Base-by-base conservation (phyloP, 2,113 vertebrate species). In the Mixornis gularis region DNA sequence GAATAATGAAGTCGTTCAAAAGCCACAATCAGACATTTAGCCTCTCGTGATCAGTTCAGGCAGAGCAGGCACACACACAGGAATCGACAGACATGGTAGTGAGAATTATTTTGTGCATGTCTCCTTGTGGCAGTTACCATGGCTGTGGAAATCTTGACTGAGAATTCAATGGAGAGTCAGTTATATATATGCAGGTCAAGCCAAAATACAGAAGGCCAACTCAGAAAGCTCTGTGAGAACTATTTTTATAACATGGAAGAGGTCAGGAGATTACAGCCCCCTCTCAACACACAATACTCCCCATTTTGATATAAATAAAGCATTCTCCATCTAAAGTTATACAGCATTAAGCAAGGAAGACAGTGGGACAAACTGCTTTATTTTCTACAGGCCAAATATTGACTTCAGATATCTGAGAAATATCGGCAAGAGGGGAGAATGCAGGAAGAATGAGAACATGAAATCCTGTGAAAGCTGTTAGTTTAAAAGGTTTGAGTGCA, bases 161-260 rank as follows among this genome's bases (percentile, higher is more conserved):
- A 87, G 95, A 86, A 93, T 78, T 87, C 86, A 65, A 59, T n/a
- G 59, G n/a, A 82, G 55, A 93, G 71, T n/a, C 91, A 93, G 92
- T 89, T 95, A 94, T 93, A 96, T 94, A 93, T 94, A 96, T 79
- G 84, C 58, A 87, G 60, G 89, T 87, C 93, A 90, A 76, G 89
- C 30, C 60, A 90, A 93, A 94, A 92, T 73, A 92, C 76, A 85
- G 90, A 83, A 92, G 70, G 58, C 62, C 85, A 87, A 87, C 63
- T 71, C 7, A 1, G 66, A 87, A 80, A 93, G 84, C 62, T 76
- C 81, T 76, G 44, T 0, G 0, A 89, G 55, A 91, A 73, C 90
- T 95, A 95, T 95, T 95, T 95, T 95, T 91, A 82, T 46, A 53
- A 85, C 0, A 0, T 27, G 29, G 48, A 79, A 65, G 84, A 91